phyloP scores from a whole-genome alignment of 2,797 vertebrate species.

The Borostomias antarcticus region DNA sequence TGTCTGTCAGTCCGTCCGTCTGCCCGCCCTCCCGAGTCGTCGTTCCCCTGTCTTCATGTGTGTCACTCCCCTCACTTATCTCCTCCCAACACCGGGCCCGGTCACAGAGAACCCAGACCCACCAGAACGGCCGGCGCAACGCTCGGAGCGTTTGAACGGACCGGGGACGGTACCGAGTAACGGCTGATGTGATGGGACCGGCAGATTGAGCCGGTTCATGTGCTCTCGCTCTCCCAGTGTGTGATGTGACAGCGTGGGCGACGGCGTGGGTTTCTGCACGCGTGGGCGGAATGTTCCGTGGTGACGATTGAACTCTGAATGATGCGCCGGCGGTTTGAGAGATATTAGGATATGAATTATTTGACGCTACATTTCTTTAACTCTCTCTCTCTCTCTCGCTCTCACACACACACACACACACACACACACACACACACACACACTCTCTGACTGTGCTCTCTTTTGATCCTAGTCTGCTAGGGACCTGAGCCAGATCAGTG shows the following conservation, averaged over 20 bases:
- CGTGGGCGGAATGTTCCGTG: slow-evolving; percentile 26
- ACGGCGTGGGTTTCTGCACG: slow-evolving; percentile 10
- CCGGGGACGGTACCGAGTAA: too few relatives aligned
- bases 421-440: background rate
- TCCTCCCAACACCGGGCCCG: background rate
- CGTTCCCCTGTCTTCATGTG: too few relatives aligned
- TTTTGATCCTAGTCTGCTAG: slow-evolving; percentile 82
- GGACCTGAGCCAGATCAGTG: slow-evolving; percentile 94
- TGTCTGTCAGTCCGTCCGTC: too few relatives aligned
- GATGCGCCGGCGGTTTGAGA: slow-evolving; percentile 9
- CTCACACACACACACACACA: background rate
- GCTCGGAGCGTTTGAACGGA: too few relatives aligned
- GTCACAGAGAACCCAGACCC: background rate
- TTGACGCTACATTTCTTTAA: too few relatives aligned
- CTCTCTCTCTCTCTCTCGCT: too few relatives aligned
- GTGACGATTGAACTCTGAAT: slow-evolving; percentile 39
- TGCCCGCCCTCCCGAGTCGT: too few relatives aligned
- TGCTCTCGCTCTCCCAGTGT: background rate
- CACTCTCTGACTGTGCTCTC: slow-evolving; percentile 9
- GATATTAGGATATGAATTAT: background rate
- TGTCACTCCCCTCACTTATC: background rate
- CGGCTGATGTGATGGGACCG: too few relatives aligned
- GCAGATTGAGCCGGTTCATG: too few relatives aligned
- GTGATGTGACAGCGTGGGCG: background rate
- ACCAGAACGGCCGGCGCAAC: background rate